A percentile compares a stretch with the other conserved stretches of the same genome.
Evolutionary conservation across 2,888 invertebrate genomes (phyloP).

Genomic region (Biston betularia): DNA sequence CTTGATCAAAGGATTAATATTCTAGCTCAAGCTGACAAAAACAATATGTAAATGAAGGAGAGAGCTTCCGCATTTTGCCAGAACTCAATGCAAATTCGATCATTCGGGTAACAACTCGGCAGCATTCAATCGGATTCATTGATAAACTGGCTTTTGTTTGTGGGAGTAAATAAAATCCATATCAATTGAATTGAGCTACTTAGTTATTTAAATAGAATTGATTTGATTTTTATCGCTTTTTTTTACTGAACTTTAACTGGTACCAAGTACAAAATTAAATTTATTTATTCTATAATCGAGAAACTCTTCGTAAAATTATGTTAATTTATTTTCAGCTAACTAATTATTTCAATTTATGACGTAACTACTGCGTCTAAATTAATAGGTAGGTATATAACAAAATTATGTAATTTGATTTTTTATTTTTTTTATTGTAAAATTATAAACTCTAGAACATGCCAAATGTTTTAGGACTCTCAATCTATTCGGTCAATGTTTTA

Average conservation of each 20-base stretch:
- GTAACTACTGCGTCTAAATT: no score
- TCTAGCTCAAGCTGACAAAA: conserved; percentile 43
- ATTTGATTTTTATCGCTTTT: not conserved
- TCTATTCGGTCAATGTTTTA: no score
- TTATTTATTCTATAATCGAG: not conserved
- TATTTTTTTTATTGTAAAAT: no score
- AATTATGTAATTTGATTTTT: no score
- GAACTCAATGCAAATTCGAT: conserved; percentile 28
- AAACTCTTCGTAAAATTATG: not conserved
- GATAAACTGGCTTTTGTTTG: conserved; percentile 16
- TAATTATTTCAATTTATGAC: no score
- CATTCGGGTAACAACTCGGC: conserved; percentile 21
- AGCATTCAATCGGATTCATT: conserved; percentile 25
- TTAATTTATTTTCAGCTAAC: no score
- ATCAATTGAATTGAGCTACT: conserved; percentile 16
- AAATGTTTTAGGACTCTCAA: no score
- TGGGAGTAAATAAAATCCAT: conserved; percentile 3
- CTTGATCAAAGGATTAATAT: conserved; percentile 15
- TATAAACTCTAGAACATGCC: no score
- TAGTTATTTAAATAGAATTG: not conserved
- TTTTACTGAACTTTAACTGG: no score
- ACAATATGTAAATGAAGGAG: conserved; percentile 34
- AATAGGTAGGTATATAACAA: no score
- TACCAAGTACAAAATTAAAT: no score
- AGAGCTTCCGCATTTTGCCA: conserved; percentile 15